Evolutionary conservation across 2,797 vertebrate genomes (phyloP), one percentile per base, ranked within the genome.

Genomic region (Pristis pectinata): DNA sequence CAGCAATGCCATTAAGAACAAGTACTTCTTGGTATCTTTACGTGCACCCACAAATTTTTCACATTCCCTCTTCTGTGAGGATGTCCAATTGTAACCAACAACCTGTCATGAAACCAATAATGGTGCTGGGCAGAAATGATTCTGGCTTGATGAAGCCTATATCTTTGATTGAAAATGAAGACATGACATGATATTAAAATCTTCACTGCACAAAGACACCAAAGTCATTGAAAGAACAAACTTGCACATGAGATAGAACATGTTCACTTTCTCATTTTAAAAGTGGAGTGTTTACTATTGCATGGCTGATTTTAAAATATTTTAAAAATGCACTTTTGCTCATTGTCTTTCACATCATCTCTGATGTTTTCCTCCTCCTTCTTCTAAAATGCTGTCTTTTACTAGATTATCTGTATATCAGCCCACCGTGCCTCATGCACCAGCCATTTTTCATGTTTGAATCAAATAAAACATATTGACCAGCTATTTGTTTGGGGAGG

Each of bases 91-190:
- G 37, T 72, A 94, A 56, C 41, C 92, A 56, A 76, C 53, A 93
- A 93, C 53, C 44, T 93, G 41, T 74, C 92, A 53, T 74, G 67
- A 34, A 49, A 93, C 24, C 44, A 10, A 19, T 53, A 53, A 53
- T 53, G 27, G 49, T 94, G 44, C 41, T 74, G 92, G 41, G 41
- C 70, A n/a, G 44, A 94, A 94, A 76, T 91, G 34, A n/a, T 94
- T 94, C 67, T n/a, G 41, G 8, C n/a, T 44, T 93, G 92, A 74
- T 34, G 44, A 94, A 94, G 41, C 44, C 92, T 72, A 70, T 93
- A 93, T 44, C 64, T 70, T 49, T 94, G 70, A 72, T 74, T 94
- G 92, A 93, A 93, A 93, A 93, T 93, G 92, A 72, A 94, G 92
- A 30, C 44, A 94, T 56, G 67, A 53, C 67, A 94, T 74, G 44